Base-by-base conservation (phyloP, 2,888 invertebrate species). In the Thecocarcelia acutangulata region DNA sequence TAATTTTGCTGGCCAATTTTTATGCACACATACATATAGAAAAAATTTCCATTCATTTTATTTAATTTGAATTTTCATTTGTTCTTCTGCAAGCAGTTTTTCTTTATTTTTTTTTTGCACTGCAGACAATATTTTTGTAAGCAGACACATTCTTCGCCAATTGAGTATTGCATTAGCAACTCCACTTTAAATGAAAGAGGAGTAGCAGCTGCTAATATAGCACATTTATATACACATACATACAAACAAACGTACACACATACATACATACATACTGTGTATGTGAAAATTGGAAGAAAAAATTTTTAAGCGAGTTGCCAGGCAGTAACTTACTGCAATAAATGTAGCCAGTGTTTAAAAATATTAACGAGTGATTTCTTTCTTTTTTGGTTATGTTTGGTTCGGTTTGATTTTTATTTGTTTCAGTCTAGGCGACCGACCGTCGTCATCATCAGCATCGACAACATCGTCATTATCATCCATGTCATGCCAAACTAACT, bases 331-430 rank as follows among this genome's bases (percentile, higher is more conserved):
- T 59, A 78, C 59, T 72, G 72, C 58, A 66, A 44, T 72, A 72
- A 63, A 56, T 17, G 9, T 9, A 17, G 15, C 48, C n/a, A 61
- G 37, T 46, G 46, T 33, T 56, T 74, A 46, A 50, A 56, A 21
- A 58, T 74, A 48, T 48, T 58, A 42, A 56, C 52, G 54, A 56
- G 24, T 37, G 28, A 0, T 6, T 33, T 44, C 44, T 75, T 37
- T 19, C 21, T 21, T 8, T 17, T 68, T 68, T 44, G 37, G 9
- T 56, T 76, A 63, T 28, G 48, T 66, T 74, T 33, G 42, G 19
- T 58, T 74, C 50, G 46, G 63, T 74, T 72, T 66, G 64, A 46
- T 78, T 78, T 64, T n/a, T 33, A 78, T 78, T 78, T 78, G 66
- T 59, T 78, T 72, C 37, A 78, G 64, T 59, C 78, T 59, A 44